These are phyloP conservation scores for Serilophus lunatus DNA, from an alignment of 2,113 vertebrate genomes.

Conservation along the genomic window DNA sequence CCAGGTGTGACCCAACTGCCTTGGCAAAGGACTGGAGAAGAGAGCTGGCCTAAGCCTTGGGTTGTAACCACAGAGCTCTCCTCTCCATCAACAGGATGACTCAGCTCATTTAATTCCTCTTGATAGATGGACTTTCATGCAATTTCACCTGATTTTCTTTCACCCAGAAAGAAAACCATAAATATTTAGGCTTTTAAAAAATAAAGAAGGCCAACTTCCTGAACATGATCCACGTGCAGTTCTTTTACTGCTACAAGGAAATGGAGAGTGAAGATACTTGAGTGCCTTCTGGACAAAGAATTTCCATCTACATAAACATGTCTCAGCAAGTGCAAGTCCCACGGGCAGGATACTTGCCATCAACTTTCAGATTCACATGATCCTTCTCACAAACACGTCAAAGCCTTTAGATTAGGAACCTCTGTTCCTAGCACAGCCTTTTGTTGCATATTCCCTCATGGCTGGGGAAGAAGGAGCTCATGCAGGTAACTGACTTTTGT, in stretches of 20 bases:
- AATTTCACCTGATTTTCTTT: conserved; percentile 47
- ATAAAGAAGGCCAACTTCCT: conserved; percentile 49
- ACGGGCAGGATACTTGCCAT: conserved; percentile 27
- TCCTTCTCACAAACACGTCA: conserved; percentile 23
- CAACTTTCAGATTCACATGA: conserved; percentile 34
- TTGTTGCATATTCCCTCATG: neutral
- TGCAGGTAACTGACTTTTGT: neutral
- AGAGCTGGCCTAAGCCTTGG: neutral
- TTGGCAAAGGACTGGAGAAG: conserved; percentile 17
- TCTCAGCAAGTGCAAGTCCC: neutral
- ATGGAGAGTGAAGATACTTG: neutral
- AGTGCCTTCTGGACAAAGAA: conserved; percentile 52
- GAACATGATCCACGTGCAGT: neutral
- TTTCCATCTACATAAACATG: conserved; percentile 29
- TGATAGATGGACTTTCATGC: conserved; percentile 17
- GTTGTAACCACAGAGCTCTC: neutral
- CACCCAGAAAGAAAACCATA: conserved; percentile 46
- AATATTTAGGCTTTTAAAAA: conserved; percentile 51
- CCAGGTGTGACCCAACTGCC: neutral
- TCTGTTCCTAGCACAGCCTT: neutral
- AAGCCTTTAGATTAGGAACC: neutral
- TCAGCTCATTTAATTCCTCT: conserved; percentile 32
- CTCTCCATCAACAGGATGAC: neutral
- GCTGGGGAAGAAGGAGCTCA: neutral
- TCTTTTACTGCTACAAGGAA: conserved; percentile 19